Base-by-base conservation (phyloP, 2,113 vertebrate genomes). In the Antechinus stuartii region DNA sequence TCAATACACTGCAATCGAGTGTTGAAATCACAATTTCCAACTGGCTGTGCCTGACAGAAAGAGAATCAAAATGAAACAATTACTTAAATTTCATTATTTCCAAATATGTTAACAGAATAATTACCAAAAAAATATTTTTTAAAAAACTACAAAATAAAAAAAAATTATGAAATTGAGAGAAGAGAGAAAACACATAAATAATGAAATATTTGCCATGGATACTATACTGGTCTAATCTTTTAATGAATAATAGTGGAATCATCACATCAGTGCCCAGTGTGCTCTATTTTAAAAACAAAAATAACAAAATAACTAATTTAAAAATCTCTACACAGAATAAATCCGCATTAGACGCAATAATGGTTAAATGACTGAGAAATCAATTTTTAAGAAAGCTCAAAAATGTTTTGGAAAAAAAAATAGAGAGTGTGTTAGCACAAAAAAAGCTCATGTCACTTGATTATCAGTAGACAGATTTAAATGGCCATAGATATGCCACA, bases 21-120 rank as follows among this genome's bases (percentile, higher is more conserved):
- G 95, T 99, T 99, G 98, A 99, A 99, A 98, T 99, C 99, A 96
- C 99, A 99, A 54, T 99, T 99, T 95, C 99, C 99, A 98, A 99
- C 99, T 46, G 99, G 99, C 94, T 99, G 99, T 35, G 99, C 99
- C 99, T 99, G 98, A 35, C 98, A 98, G 50, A 50, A 97, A 97
- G 91, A 97, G 93, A 95, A 96, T 95, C 97, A 97, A 94, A 49
- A 97, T 61, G 30, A 98, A 93, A 91, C 52, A 96, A 96, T 9
- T 91, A 96, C 96, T 97, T 97, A 96, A 97, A 97, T 55, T 56
- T 94, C 93, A 97, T 68, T 35, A 22, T 47, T 90, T 94, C 3
- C 46, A 95, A 96, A 90, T 93, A 95, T 90, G 90, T 89, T 93
- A 91, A 91, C 93, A 94, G n/a, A 23, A 94, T 94, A 94, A 95